A percentile compares a stretch with the other conserved stretches of the same genome.
Conservation (phyloP, 2,888 invertebrate genomes). For the Agonum fuliginosum region DNA sequence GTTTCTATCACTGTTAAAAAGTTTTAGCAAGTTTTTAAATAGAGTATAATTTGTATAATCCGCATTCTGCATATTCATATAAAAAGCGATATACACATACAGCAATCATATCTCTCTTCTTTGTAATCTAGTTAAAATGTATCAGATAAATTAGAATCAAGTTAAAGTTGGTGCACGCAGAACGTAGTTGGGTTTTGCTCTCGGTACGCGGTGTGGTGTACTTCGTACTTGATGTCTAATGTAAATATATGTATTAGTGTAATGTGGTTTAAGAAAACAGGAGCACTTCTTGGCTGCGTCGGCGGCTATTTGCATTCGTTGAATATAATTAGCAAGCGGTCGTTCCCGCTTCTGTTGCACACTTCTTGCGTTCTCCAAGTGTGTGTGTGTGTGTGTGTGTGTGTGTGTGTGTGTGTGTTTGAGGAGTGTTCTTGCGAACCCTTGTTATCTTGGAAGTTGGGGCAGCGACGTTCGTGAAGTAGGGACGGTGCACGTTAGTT, state of each 20-base stretch:
- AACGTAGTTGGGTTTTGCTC: conserved; percentile 31
- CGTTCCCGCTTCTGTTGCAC: background rate
- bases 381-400: background rate
- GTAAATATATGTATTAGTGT: conserved; percentile 59
- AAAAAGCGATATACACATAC: no score
- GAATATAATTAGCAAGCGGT: conserved; percentile 60
- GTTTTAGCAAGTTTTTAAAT: no score
- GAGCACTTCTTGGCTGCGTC: conserved; percentile 49
- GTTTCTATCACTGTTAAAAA: no score
- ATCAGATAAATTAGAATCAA: conserved; percentile 38
- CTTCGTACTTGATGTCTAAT: conserved; percentile 49
- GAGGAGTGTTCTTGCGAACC: conserved; percentile 11
- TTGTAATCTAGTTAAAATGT: conserved; percentile 50
- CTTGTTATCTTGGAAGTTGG: conserved; percentile 20
- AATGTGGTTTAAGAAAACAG: conserved; percentile 59
- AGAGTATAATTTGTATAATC: no score
- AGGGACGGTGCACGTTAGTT: background rate
- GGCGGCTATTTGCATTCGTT: conserved; percentile 57
- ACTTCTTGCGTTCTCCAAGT: conserved; percentile 8
- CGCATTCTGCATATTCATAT: no score
- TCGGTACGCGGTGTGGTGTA: no score
- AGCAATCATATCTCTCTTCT: no score
- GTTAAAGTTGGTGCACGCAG: conserved; percentile 22
- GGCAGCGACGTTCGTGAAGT: conserved; percentile 6
- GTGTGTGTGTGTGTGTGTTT: background rate